These are phyloP conservation scores for Ptychoptera contaminata DNA, from an alignment of 2,888 invertebrate species.

Conservation along the genomic window DNA sequence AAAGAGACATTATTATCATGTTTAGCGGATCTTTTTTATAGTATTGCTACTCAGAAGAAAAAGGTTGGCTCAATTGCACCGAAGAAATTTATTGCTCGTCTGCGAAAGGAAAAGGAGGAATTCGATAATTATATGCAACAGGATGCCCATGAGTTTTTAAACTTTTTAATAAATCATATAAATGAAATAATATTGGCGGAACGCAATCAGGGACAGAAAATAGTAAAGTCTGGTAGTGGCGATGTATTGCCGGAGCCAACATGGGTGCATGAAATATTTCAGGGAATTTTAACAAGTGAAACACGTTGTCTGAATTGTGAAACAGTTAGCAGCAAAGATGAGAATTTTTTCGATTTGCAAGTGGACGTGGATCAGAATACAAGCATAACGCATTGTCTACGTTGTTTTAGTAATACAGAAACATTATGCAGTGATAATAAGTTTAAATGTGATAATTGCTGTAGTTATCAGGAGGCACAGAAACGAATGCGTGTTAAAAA, in stretches of 20 bases:
- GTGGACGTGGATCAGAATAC: slow-evolving; percentile 99
- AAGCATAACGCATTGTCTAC: slow-evolving; percentile 93
- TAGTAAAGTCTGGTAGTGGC: slow-evolving; percentile 13
- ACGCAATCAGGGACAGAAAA: slow-evolving; percentile 20
- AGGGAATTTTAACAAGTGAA: slow-evolving; percentile 97
- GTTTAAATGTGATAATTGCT: slow-evolving; percentile 98
- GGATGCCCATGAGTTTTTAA: slow-evolving; percentile 99
- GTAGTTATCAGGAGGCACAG: slow-evolving; percentile 98
- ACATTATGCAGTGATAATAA: slow-evolving; percentile 98
- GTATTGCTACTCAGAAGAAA: slow-evolving; percentile 99
- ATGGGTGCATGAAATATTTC: slow-evolving; percentile 99
- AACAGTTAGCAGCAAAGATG: slow-evolving; percentile 98
- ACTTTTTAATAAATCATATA: slow-evolving; percentile 96
- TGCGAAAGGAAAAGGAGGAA: slow-evolving; percentile 98
- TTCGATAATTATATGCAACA: slow-evolving; percentile 99
- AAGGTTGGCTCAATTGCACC: slow-evolving; percentile 99
- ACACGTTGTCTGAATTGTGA: slow-evolving; percentile 98
- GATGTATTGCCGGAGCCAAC: slow-evolving; percentile 64
- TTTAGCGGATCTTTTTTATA: slow-evolving; percentile 96
- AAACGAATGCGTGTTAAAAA: slow-evolving; percentile 98
- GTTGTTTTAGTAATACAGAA: slow-evolving; percentile 97
- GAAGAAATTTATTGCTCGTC: slow-evolving; percentile 95
- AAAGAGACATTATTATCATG: slow-evolving; percentile 97
- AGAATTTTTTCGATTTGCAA: slow-evolving; percentile 97
- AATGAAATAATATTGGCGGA: slow-evolving; percentile 92